Conservation (phyloP, 2,113 vertebrate genomes). For the Naja naja region DNA sequence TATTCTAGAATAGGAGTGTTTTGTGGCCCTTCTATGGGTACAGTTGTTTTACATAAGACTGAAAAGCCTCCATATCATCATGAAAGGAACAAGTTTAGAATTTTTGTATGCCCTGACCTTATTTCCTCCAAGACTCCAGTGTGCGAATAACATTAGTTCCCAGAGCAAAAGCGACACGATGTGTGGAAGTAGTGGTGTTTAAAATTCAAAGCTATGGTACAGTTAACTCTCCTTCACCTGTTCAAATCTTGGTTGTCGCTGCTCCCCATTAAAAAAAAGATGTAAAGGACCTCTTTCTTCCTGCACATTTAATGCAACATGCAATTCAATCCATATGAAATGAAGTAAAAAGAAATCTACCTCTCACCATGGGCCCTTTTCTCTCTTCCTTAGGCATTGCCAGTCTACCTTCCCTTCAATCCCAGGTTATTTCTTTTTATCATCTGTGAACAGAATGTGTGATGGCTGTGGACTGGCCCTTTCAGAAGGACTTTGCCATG, state of each 20-base stretch:
- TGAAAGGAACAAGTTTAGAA: not conserved
- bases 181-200: not conserved
- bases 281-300: not conserved
- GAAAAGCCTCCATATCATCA: not conserved
- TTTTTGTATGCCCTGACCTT: not conserved
- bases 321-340: not conserved
- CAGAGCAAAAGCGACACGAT: not conserved
- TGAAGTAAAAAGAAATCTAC: not conserved
- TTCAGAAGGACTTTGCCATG: constrained; percentile 11
- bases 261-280: not conserved
- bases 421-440: constrained; percentile 1
- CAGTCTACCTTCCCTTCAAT: not conserved
- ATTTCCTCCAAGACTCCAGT: not conserved
- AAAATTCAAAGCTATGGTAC: not conserved
- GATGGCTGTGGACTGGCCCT: constrained; percentile 7
- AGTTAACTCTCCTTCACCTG: not conserved
- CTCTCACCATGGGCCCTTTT: not conserved
- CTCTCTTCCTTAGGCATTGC: not conserved
- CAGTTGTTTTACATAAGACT: not conserved
- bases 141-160: not conserved
- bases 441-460: constrained; percentile 22
- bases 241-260: not conserved
- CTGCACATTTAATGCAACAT: not conserved
- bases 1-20: not conserved
- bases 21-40: not conserved